A percentile compares a stretch with the other conserved stretches of the same genome.
Evolutionary conservation across 2,888 invertebrate species (phyloP).

Genomic region (Ophraella communa): DNA sequence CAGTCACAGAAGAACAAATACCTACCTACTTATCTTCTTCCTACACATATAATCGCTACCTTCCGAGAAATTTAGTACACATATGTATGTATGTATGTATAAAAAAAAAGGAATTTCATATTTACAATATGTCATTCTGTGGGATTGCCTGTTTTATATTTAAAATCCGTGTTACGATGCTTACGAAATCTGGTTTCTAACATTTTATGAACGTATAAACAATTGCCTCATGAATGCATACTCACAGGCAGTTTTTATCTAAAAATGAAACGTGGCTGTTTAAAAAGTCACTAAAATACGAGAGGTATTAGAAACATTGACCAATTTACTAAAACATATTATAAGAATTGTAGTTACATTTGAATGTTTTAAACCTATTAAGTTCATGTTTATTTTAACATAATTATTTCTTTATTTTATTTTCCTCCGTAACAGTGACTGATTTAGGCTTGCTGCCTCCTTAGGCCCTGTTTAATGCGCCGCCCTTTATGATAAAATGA

Average conservation of each 20-base stretch:
- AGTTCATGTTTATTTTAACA: no score
- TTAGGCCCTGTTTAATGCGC: no score
- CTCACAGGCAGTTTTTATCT: not conserved
- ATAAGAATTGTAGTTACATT: no score
- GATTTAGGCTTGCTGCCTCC: no score
- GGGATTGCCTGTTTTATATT: not conserved
- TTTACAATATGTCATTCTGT: not conserved
- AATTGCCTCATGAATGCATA: not conserved
- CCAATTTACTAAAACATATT: no score
- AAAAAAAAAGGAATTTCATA: not conserved
- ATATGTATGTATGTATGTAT: no score
- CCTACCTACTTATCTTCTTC: constrained; percentile 1
- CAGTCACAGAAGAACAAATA: not conserved
- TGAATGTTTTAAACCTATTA: no score
- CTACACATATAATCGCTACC: not conserved
- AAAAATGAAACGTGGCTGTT: not conserved
- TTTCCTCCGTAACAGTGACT: no score
- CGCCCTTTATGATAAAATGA: no score
- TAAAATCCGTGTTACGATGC: not conserved
- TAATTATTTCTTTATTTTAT: no score
- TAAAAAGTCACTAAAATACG: not conserved
- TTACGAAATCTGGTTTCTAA: not conserved
- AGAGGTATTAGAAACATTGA: not conserved
- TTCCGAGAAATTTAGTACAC: not conserved
- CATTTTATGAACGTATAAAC: not conserved